phyloP scores from a whole-genome alignment of 2,797 vertebrate genomes.

The Oceanodroma leucorhoa region DNA sequence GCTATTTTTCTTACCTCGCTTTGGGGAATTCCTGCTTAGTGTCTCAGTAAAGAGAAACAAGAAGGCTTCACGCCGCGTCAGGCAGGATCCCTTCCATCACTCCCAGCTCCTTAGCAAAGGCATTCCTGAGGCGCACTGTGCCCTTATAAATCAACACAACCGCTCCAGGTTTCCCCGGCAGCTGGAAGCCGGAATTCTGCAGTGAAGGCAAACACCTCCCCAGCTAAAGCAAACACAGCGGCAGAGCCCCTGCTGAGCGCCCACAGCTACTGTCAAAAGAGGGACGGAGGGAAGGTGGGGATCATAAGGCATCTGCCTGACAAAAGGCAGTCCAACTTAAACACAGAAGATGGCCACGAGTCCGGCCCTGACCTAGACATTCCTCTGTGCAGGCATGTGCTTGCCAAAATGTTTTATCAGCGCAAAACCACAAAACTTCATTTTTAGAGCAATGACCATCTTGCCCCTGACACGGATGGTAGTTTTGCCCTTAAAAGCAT shows the following conservation, averaged over 20 bases:
- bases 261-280: conserved; percentile 43
- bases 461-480: background rate
- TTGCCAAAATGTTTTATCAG: background rate
- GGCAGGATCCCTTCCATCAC: conserved; percentile 17
- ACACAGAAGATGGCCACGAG: background rate
- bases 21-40: conserved; percentile 12
- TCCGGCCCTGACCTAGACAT: background rate
- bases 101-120: background rate
- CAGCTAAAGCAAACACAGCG: conserved; percentile 41
- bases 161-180: conserved; percentile 13
- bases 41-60: background rate
- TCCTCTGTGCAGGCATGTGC: background rate
- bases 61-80: background rate
- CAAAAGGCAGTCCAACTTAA: background rate
- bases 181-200: conserved; percentile 40
- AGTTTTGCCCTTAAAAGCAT: conserved; percentile 6
- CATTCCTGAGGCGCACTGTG: conserved; percentile 3
- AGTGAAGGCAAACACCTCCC: conserved; percentile 47
- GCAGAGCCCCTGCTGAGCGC: conserved; percentile 25
- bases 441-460: background rate
- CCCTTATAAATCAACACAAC: conserved; percentile 38
- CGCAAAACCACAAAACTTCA: background rate
- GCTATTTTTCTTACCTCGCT: background rate
- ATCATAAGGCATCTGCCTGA: background rate
- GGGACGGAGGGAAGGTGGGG: background rate